These are phyloP conservation scores for Notodonta dromedarius DNA, from an alignment of 2,888 invertebrate genomes.

Conservation along the genomic window DNA sequence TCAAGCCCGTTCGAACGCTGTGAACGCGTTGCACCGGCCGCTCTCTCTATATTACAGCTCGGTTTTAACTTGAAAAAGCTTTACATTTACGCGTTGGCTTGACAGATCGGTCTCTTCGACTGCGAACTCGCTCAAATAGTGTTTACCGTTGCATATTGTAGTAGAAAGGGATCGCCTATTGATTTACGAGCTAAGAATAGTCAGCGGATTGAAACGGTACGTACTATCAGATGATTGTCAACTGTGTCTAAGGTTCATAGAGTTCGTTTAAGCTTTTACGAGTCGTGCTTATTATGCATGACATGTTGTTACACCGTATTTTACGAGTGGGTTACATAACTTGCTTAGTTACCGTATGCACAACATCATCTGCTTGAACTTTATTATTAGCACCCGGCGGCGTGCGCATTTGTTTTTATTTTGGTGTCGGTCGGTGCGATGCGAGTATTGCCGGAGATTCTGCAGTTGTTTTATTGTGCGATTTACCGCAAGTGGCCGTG, in stretches of 20 bases:
- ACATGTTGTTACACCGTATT: constrained; percentile 36
- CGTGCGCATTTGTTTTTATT: constrained; percentile 51
- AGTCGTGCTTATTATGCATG: constrained; percentile 35
- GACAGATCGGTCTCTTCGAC: constrained; percentile 59
- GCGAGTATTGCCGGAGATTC: constrained; percentile 54
- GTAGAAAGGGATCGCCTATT: constrained; percentile 64
- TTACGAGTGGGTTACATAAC: constrained; percentile 39
- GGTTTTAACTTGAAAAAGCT: constrained; percentile 71
- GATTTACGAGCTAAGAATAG: constrained; percentile 61
- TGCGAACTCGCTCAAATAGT: constrained; percentile 60
- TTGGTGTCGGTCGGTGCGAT: constrained; percentile 42
- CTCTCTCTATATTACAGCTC: constrained; percentile 61
- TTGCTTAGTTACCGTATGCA: constrained; percentile 32
- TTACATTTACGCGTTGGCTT: constrained; percentile 64
- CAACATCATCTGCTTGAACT: constrained; percentile 32
- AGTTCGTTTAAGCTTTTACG: constrained; percentile 36
- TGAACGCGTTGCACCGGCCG: constrained; percentile 60
- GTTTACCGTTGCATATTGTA: constrained; percentile 58
- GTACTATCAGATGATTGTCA: constrained; percentile 54
- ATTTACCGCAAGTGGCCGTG: constrained; percentile 62
- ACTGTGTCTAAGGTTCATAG: constrained; percentile 33
- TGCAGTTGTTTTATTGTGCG: constrained; percentile 58
- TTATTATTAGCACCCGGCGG: constrained; percentile 34
- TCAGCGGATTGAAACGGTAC: constrained; percentile 71
- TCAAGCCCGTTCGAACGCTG: constrained; percentile 65